These are phyloP conservation scores for Acrocephalus scirpaceus DNA, from an alignment of 2,797 vertebrate genomes.

Conservation along the genomic window DNA sequence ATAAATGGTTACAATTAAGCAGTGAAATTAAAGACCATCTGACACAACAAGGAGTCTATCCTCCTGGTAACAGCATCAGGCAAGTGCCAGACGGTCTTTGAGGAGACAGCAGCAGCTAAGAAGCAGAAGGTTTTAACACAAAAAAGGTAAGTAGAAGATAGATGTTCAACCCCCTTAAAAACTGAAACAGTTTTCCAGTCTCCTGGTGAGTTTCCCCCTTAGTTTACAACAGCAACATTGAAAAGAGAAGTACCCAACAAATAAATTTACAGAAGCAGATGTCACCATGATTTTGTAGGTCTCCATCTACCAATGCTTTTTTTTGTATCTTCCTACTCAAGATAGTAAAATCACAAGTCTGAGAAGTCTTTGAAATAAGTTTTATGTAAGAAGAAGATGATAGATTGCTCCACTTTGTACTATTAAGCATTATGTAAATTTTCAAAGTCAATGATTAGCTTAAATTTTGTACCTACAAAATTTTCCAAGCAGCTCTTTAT, in stretches of 20 bases:
- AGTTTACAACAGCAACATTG: not conserved
- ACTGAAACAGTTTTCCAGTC: not conserved
- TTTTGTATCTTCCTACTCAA: not conserved
- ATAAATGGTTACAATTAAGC: not conserved
- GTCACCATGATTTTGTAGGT: not conserved
- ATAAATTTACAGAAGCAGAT: not conserved
- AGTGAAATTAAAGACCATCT: not conserved
- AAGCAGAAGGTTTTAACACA: not conserved
- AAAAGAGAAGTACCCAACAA: not conserved
- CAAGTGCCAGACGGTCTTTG: not conserved
- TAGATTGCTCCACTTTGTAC: not conserved
- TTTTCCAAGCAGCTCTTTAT: constrained; percentile 3
- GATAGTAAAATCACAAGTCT: not conserved
- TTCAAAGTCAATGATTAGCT: not conserved
- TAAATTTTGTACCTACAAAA: not conserved
- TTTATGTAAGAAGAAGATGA: not conserved
- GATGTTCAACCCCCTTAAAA: not conserved
- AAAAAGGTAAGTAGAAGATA: not conserved
- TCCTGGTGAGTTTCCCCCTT: not conserved
- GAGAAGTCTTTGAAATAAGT: not conserved
- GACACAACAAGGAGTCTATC: not conserved
- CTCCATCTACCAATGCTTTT: not conserved
- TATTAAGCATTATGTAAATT: not conserved
- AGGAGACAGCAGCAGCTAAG: not conserved
- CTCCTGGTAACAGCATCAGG: not conserved